phyloP scores from a whole-genome alignment of 2,888 invertebrate genomes.

The Desoria tigrina region DNA sequence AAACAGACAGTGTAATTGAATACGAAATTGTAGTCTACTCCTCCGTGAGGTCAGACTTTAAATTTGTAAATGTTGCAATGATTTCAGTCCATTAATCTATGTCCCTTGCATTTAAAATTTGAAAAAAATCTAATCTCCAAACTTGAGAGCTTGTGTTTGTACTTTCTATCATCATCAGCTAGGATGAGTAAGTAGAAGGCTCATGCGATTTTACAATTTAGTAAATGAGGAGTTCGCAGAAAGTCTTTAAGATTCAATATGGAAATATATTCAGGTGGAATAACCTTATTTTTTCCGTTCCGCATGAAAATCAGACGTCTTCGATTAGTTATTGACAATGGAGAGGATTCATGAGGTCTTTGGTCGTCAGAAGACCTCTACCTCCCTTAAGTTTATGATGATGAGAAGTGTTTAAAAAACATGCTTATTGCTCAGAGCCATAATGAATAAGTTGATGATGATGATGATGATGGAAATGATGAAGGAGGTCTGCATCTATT shows the following conservation, averaged over 20 bases:
- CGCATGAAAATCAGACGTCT: not conserved
- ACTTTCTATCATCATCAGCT: constrained; percentile 1
- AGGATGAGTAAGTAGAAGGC: not conserved
- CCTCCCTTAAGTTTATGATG: constrained; percentile 5
- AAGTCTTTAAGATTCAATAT: not conserved
- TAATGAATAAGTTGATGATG: constrained; percentile 11
- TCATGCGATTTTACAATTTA: constrained; percentile 13
- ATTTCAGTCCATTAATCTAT: constrained; percentile 13
- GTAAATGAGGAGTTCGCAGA: not conserved
- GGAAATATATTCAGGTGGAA: constrained; percentile 16
- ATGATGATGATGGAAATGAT: too few relatives aligned
- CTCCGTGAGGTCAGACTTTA: too few relatives aligned
- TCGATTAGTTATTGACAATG: constrained; percentile 7
- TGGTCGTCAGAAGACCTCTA: not conserved
- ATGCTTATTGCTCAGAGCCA: not conserved
- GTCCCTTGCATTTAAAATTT: not conserved
- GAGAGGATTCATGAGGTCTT: not conserved
- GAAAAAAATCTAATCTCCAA: constrained; percentile 5
- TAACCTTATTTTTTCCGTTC: constrained; percentile 13
- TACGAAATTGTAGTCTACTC: too few relatives aligned
- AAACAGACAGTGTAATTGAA: too few relatives aligned
- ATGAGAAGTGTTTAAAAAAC: constrained; percentile 9
- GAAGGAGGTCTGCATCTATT: constrained; percentile 2
- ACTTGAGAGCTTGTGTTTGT: not conserved
- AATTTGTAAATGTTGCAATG: not conserved